These are phyloP conservation scores for Malurus splendens DNA, from an alignment of 2,797 vertebrate species.

Conservation along the genomic window DNA sequence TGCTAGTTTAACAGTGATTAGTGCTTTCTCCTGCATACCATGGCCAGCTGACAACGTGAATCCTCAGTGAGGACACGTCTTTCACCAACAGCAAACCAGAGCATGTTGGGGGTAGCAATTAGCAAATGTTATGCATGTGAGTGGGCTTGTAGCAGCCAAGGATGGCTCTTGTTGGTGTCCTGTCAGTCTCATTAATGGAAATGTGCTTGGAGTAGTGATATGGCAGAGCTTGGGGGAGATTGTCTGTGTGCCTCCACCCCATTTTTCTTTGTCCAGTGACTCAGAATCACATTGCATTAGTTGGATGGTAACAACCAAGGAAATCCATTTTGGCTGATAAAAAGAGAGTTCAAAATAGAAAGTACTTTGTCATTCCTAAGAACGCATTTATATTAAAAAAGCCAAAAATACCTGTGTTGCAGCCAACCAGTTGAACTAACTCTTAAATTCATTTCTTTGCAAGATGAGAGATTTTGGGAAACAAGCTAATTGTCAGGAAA, in stretches of 20 bases:
- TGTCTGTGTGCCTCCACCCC: fast-evolving
- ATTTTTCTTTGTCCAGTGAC: neutral
- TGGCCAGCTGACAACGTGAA: neutral
- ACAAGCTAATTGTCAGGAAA: neutral
- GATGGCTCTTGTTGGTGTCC: neutral
- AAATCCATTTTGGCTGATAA: neutral
- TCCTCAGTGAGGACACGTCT: neutral
- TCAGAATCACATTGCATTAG: neutral
- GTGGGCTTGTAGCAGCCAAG: neutral
- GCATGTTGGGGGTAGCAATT: neutral
- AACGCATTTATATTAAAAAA: neutral
- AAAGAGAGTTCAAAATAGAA: neutral
- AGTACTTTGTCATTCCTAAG: neutral
- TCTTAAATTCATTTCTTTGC: neutral
- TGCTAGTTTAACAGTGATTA: neutral
- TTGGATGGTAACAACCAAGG: neutral
- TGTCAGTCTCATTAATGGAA: neutral
- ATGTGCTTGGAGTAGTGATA: neutral
- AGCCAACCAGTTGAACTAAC: neutral
- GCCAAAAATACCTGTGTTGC: neutral
- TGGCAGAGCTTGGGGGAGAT: neutral
- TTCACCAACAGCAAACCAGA: neutral
- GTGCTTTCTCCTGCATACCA: neutral
- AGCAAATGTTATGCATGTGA: neutral
- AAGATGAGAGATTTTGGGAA: neutral